Evolutionary conservation across 1,140 invertebrate species (phyloP).

Genomic region (Pseudomyrmex sp.): DNA sequence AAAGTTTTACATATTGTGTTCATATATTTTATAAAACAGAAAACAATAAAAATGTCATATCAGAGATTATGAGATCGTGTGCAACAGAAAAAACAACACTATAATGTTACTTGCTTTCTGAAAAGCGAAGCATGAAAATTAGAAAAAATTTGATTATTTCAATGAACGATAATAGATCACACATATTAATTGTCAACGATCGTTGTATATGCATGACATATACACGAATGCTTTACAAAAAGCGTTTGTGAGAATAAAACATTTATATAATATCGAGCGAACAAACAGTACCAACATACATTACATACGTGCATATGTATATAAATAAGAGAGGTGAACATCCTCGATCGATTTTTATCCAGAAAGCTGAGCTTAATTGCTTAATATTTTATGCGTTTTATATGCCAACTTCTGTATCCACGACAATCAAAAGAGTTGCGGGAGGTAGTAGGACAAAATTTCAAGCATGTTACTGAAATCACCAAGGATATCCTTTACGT

Average conservation of each 20-base stretch:
- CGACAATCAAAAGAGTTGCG: neutral
- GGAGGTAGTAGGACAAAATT: neutral
- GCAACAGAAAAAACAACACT: no score
- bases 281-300: conserved; percentile 12
- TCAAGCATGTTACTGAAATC: neutral
- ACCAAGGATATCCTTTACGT: neutral
- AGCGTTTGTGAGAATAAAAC: conserved; percentile 24
- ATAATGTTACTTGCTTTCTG: neutral
- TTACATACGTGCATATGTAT: conserved; percentile 11
- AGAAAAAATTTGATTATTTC: conserved; percentile 3
- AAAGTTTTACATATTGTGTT: no score
- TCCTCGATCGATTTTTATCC: conserved; percentile 50
- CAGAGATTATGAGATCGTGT: no score
- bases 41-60: no score
- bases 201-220: neutral
- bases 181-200: conserved; percentile 20
- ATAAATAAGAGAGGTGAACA: conserved; percentile 52
- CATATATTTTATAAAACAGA: no score
- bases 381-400: conserved; percentile 23
- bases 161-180: neutral
- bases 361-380: conserved; percentile 17
- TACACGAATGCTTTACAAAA: neutral
- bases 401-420: neutral
- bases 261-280: conserved; percentile 12
- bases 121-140: neutral